phyloP scores from a whole-genome alignment of 2,113 vertebrate genomes.

The Isurus oxyrinchus region DNA sequence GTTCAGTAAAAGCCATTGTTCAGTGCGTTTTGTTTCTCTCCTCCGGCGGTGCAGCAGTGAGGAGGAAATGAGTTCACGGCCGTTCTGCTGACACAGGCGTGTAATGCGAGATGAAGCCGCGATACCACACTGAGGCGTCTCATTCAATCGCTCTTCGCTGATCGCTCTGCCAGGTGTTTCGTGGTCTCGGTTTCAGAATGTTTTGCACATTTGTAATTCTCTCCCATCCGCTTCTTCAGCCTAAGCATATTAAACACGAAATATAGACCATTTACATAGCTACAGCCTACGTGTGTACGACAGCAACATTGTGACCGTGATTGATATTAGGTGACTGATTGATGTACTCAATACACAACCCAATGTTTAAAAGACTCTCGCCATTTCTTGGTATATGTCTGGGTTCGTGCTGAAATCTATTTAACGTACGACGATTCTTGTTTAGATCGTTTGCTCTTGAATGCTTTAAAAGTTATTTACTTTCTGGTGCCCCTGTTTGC shows the following conservation, averaged over 20 bases:
- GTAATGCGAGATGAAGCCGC: slow-evolving; percentile 35
- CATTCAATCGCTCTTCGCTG: slow-evolving; percentile 30
- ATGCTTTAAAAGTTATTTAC: neutral
- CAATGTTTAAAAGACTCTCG: neutral
- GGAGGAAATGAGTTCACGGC: slow-evolving; percentile 37
- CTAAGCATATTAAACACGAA: slow-evolving; percentile 20
- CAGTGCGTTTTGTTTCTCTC: slow-evolving; percentile 16
- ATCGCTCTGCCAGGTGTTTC: slow-evolving; percentile 37
- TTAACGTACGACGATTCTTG: neutral
- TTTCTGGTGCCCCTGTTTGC: neutral
- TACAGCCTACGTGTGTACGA: neutral
- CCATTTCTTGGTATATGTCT: neutral
- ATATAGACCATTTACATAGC: neutral
- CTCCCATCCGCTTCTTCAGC: slow-evolving; percentile 22
- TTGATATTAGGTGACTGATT: neutral
- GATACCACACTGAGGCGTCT: slow-evolving; percentile 36
- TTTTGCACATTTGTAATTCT: slow-evolving; percentile 22
- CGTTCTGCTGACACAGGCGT: slow-evolving; percentile 37
- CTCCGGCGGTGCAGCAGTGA: slow-evolving; percentile 8
- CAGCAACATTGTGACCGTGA: neutral
- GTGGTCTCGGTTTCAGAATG: slow-evolving; percentile 34
- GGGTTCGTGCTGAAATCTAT: neutral
- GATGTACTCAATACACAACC: neutral
- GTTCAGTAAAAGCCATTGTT: slow-evolving; percentile 24
- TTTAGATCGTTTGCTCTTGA: neutral